Evolutionary conservation across 2,113 vertebrate genomes (phyloP), one percentile per base, ranked within the genome.

Genomic region (Cygnus atratus): DNA sequence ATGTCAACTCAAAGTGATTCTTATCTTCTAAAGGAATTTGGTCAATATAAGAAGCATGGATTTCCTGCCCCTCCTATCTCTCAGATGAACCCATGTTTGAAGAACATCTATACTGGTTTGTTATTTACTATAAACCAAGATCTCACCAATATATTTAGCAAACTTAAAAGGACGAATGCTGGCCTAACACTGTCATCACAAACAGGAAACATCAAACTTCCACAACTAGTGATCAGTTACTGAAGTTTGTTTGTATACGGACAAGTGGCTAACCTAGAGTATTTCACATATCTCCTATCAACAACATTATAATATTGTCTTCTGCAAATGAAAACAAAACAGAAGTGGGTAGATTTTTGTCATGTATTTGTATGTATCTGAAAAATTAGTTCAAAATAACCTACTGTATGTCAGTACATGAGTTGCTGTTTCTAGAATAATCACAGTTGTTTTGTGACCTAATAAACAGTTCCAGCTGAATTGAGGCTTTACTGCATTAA

Each of bases 41-140:
- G 87, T 96, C 62, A 93, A 94, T 86, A 97, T 97, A 96, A 96
- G 88, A 63, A 95, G 73, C 75, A 96, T 95, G 91, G 77, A 97
- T 95, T 94, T 95, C 37, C 55, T 50, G 48, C 92, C 50, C 80
- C 93, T 95, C 95, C 76, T 85, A 88, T 24, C 63, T 61, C 81
- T 65, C 90, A 87, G 58, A 63, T 65, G 86, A 96, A 61, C 12
- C 71, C 59, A 52, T 50, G 55, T 4, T 46, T 37, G 65, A 96
- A 63, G 65, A 96, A 35, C 35, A 82, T 29, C 55, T 88, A 48
- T 35, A 78, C 50, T 87, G 82, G 33, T 72, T 80, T 81, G 50
- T 43, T 83, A 73, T n/a, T 94, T 87, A 92, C 68, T 75, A 39
- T 54, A 73, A 37, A 82, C 46, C 39, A 50, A 20, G 67, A 25